Evolutionary conservation across 1,140 invertebrate genomes (phyloP), one percentile per base, ranked within the genome.

Genomic region (Onthophagus taurus): DNA sequence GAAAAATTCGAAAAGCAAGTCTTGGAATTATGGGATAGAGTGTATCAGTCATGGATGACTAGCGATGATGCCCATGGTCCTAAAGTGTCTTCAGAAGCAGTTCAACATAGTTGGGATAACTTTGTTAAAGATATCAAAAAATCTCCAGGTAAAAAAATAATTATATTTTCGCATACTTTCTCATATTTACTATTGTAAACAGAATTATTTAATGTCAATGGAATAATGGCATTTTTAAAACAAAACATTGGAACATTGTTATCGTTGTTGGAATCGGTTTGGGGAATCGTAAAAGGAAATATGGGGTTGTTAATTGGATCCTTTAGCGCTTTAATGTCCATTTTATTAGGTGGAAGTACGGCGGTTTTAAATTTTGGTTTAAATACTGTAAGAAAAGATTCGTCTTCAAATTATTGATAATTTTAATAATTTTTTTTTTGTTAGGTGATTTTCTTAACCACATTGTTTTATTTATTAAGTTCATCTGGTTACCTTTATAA

Each of bases 361-460:
- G 89, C 92, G 8, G 78, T 97, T 38, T 75, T 97, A 36, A 96
- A 96, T 65, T 93, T 96, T 61, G 72, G 91, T 43, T 74, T 98
- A 14, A 91, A 89, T 63, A 76, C 88, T 70, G 91, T 94, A 71
- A 76, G n/a, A n/a, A n/a, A n/a, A n/a, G n/a, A 72, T 72, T 29
- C 13, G 14, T 21, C 8, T 44, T 3, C 9, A 31, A 31, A 26
- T 12, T 26, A 14, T 41, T 23, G 19, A 26, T 26, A 13, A 41
- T 9, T 9, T n/a, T 7, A 26, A 26, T 48, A 44, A 42, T 51
- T 46, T 43, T 52, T 2, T 55, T 30, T 53, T 50, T 68, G 69
- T 11, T 58, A 95, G 90, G 78, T 96, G 47, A 86, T 97, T 1
- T 98, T 98, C 69, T 80, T 97, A 54, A 96, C 94, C 2, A 90